Base-by-base conservation (phyloP, 2,888 invertebrate genomes). In the Seladonia tumulorum region DNA sequence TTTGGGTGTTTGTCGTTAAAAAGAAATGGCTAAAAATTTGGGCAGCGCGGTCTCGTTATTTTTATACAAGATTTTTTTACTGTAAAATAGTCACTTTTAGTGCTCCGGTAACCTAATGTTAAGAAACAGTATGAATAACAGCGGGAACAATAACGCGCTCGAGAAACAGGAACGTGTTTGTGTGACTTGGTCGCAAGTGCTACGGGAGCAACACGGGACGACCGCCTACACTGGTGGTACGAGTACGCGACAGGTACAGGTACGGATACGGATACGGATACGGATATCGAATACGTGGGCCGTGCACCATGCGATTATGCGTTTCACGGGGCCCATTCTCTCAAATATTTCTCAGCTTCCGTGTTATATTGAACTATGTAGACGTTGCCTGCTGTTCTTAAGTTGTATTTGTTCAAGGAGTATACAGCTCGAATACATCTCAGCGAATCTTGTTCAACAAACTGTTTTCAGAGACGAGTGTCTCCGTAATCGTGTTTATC, bases 231-330 rank as follows among this genome's bases (percentile, higher is more conserved):
- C 57, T 8, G 57, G n/a, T 57, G n/a, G 10, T n/a, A n/a, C 57
- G 45, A 7, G 45, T 45, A 45, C 45, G 45, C 7, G 45, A 45
- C 10, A 45, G 45, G 10, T 45, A 45, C 45, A 10, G 45, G 1
- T 45, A 45, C 45, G 45, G 12, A 45, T 57, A 57, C n/a, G 53
- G n/a, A 53, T 53, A 53, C 53, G 53, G 22, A 53, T 53, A 53
- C 53, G 57, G n/a, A 57, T 57, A 57, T n/a, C 57, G 57, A 57
- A 57, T 57, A 57, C 57, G 57, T 57, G 57, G 57, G 57, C 57
- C 57, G 57, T n/a, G 57, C 57, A 57, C 57, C 57, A 57, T 57
- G 57, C 57, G 45, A 45, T 45, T 45, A 45, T 45, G 45, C 45
- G 45, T 45, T 45, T 45, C 8, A 45, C 45, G 10, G 45, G 10